Base-by-base conservation (phyloP, 1,140 invertebrate species). In the Potamilus streckersoni region DNA sequence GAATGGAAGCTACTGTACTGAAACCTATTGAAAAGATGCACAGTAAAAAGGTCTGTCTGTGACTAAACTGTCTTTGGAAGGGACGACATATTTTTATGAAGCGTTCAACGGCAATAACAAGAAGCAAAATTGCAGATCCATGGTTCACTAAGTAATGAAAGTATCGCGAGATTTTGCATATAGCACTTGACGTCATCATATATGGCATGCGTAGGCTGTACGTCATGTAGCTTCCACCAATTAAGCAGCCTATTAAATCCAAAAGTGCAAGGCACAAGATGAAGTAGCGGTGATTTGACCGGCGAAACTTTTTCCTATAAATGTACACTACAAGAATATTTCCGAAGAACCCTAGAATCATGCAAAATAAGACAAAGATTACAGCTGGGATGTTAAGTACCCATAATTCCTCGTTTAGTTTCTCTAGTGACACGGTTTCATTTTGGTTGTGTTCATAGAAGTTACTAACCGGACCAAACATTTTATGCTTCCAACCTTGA, bases 1-100 rank as follows among this genome's bases (percentile, higher is more conserved):
- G 69, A 70, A 71, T 57, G 19, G 68, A 61, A 17, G 66, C 60
- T 0, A 70, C 23, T 27, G 62, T 56, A 63, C 74, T 76, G 60
- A 76, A 56, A n/a, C 70, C 57, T 20, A 76, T 38, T 61, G 57
- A 59, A 12, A 60, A 68, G 38, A 71, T 65, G 62, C 74, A 76
- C 12, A 76, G 49, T 55, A 38, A 60, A 6, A 76, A 31, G 11
- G 61, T 76, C 15, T 76, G 74, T 20, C 56, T 70, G 5, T 23
- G n/a, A 27, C 38, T 64, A n/a, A 76, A 57, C 62, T 76, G 74
- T 5, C 23, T 70, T 60, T 76, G 70, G 13, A 76, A 71, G 31
- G 74, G 74, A 66, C 31, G 74, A 11, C 67, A 69, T 58, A 76
- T 76, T 76, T 76, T 76, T 49, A 69, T 23, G 56, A 23, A 76